Evolutionary conservation across 2,797 vertebrate species (phyloP).

Genomic region (Meriones psammophilus): DNA sequence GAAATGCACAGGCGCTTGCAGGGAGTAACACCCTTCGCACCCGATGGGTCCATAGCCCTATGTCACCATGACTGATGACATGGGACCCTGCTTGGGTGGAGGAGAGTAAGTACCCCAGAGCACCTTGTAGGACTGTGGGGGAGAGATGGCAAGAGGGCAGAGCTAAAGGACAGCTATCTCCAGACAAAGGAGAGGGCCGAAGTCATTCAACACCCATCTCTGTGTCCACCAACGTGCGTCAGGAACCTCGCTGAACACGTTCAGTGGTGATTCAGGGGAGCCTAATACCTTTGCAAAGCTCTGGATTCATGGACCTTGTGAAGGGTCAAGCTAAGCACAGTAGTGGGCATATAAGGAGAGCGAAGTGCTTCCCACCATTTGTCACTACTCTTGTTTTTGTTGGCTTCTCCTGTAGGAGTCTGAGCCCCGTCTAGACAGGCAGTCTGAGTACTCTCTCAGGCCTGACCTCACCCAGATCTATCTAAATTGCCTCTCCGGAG

Average conservation of each 20-base stretch:
- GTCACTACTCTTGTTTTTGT: not conserved
- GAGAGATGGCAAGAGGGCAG: not conserved
- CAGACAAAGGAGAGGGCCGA: not conserved
- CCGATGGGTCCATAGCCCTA: not conserved
- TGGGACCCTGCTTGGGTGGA: not conserved
- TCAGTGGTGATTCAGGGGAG: not conserved
- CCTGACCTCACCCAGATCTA: not conserved
- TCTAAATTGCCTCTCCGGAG: not conserved
- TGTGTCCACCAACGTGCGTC: not conserved
- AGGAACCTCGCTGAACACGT: not conserved
- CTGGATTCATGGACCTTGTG: rapidly evolving
- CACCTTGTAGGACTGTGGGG: not conserved
- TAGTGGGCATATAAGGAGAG: rapidly evolving
- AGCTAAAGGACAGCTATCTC: not conserved
- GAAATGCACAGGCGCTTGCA: not conserved
- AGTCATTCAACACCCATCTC: not conserved
- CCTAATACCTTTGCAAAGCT: too few relatives aligned
- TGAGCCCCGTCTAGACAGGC: not conserved
- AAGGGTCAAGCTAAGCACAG: not conserved
- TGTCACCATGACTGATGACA: not conserved
- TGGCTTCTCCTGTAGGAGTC: not conserved
- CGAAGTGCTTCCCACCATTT: not conserved
- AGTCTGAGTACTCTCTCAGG: not conserved
- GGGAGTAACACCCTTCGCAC: not conserved
- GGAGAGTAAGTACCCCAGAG: too few relatives aligned